These are phyloP conservation scores for Limanda limanda DNA, from an alignment of 2,113 vertebrate genomes.

Conservation along the genomic window DNA sequence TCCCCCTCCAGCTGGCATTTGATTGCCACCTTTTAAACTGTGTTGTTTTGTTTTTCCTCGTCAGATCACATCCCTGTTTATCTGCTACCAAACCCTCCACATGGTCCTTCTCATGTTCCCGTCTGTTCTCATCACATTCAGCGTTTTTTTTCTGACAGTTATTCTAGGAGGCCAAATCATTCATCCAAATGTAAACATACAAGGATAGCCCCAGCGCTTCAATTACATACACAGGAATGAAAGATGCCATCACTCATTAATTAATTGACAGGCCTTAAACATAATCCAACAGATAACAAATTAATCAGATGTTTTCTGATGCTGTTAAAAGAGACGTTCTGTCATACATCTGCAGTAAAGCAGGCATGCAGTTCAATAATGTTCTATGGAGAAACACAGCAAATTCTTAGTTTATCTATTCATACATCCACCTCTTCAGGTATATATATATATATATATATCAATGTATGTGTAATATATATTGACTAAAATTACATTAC, in stretches of 20 bases:
- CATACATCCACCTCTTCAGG: not conserved
- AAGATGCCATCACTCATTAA: conserved; percentile 6
- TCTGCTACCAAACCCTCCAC: not conserved
- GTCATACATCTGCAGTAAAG: not conserved
- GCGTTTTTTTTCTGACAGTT: not conserved
- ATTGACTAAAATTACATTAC: not conserved
- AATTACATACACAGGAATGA: not conserved
- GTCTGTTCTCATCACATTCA: conserved; percentile 10
- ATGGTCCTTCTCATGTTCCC: conserved; percentile 1
- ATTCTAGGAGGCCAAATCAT: conserved; percentile 5
- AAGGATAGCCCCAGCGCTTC: not conserved
- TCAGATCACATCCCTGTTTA: not conserved
- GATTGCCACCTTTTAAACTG: not conserved
- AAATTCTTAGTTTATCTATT: no score
- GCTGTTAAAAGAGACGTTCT: not conserved
- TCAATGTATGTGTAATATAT: not conserved
- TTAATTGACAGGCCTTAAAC: not conserved
- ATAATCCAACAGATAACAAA: not conserved
- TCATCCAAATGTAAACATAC: conserved; percentile 15
- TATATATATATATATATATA: conserved; percentile 8
- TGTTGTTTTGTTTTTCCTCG: not conserved
- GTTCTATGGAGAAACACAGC: no score
- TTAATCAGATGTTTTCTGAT: not conserved
- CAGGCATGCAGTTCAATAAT: not conserved
- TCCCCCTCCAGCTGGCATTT: not conserved